Evolutionary conservation across 2,113 vertebrate species (phyloP).

Genomic region (Amphiprion ocellaris): DNA sequence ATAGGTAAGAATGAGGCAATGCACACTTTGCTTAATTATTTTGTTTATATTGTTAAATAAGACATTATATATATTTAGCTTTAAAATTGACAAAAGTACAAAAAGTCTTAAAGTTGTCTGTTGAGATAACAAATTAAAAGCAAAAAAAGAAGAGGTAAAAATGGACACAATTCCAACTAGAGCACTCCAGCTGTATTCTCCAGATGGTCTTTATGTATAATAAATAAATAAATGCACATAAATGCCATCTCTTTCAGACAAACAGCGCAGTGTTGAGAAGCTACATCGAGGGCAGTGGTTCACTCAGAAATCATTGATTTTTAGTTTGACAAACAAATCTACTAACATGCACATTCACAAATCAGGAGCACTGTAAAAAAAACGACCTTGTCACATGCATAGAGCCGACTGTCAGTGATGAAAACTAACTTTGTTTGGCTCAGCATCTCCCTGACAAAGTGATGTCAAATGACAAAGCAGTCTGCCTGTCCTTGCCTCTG

Average conservation of each 20-base stretch:
- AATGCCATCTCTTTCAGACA: background rate
- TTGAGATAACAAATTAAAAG: background rate
- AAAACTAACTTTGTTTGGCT: conserved; percentile 37
- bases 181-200: background rate
- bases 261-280: background rate
- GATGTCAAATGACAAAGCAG: conserved; percentile 51
- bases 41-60: background rate
- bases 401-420: conserved; percentile 22
- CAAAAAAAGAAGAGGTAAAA: background rate
- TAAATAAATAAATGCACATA: background rate
- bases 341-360: conserved; percentile 38
- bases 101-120: background rate
- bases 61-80: background rate
- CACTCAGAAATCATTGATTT: background rate
- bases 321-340: background rate
- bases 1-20: no score
- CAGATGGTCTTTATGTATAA: background rate
- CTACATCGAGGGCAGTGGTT: background rate
- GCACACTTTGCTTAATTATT: background rate
- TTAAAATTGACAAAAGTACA: background rate
- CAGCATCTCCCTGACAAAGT: conserved; percentile 53
- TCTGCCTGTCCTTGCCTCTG: conserved; percentile 21
- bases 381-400: conserved; percentile 39
- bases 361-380: conserved; percentile 2
- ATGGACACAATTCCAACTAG: background rate